Conservation (phyloP, 2,113 vertebrate genomes). For the Atherinomorus stipes region DNA sequence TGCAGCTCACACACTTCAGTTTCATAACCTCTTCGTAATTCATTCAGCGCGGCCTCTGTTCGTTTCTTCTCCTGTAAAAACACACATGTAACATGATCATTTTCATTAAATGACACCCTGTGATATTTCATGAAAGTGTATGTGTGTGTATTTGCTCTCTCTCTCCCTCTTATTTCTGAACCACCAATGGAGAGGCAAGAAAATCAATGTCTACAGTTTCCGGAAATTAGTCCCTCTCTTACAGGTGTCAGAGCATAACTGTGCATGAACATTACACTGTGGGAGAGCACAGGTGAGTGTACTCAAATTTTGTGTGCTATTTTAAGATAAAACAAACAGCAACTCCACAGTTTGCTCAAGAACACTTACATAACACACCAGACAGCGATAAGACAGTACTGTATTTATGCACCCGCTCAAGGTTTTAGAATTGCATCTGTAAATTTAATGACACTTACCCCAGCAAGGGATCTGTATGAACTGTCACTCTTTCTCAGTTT, state of each 20-base stretch:
- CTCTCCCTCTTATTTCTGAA: slow-evolving; percentile 8
- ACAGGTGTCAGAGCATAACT: slow-evolving; percentile 11
- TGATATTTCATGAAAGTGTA: not conserved
- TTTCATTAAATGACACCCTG: not conserved
- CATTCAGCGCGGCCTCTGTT: slow-evolving; percentile 86
- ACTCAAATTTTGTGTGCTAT: slow-evolving; percentile 40
- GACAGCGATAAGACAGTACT: slow-evolving; percentile 42
- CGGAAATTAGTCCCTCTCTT: slow-evolving; percentile 25
- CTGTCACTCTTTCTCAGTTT: not conserved
- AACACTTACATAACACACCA: slow-evolving; percentile 66
- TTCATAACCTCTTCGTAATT: slow-evolving; percentile 88
- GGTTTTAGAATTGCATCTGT: not conserved
- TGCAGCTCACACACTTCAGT: slow-evolving; percentile 93
- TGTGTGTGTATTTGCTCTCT: not conserved
- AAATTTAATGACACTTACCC: not conserved
- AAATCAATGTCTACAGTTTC: slow-evolving; percentile 17
- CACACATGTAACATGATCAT: not conserved
- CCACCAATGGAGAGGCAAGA: not conserved
- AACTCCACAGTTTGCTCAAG: slow-evolving; percentile 18
- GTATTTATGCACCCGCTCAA: not conserved
- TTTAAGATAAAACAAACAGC: slow-evolving; percentile 60
- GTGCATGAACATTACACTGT: slow-evolving; percentile 3
- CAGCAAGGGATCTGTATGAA: not conserved
- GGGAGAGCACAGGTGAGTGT: slow-evolving; percentile 41
- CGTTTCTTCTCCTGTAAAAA: slow-evolving; percentile 86